Evolutionary conservation across 2,888 invertebrate species (phyloP), one percentile per base, ranked within the genome.

Genomic region (Oscheius sp.): DNA sequence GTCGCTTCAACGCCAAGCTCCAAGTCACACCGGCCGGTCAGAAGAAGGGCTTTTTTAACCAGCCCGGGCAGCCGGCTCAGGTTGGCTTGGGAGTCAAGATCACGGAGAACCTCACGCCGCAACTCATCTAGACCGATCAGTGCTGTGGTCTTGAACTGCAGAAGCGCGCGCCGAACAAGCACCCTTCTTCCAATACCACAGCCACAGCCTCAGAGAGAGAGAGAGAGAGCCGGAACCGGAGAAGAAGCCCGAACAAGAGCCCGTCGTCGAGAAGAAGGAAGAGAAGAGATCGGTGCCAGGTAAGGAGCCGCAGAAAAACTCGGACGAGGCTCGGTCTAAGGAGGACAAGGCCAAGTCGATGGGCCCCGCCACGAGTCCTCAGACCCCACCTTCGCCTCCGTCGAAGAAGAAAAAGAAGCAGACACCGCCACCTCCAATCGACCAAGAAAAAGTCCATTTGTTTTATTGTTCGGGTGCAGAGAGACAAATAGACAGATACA

Each of bases 1-100:
- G 35, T 13, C 53, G 68, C 5, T 68, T 68, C 55, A 35, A 53
- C n/a, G 68, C 55, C 2, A 68, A 68, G 55, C 53, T 68, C 4
- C 10, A 10, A 9, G 29, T 33, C 32, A 65, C 10, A 0, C 51
- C 65, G 9, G 50, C 65, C 2, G 50, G 51, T 1, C 50, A 21
- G 47, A 51, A 68, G 55, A 47, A 13, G 29, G 55, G 42, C 35
- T 35, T 55, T n/a, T 2, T 55, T 4, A 55, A 29, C 21, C 53
- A 68, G 55, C 13, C 55, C 2, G 55, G 42, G 21, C 13, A 13
- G 11, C 32, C 21, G 21, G 9, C 68, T 10, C 37, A 10, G 37
- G 42, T 55, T 1, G 53, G 53, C 5, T 29, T 9, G 55, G 32
- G 32, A 9, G 68, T 68, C 13, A 33, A 33, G 13, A 55, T 68